Percentiles rank a stretch among this genome's conserved stretches.
Conservation (phyloP, 1,140 invertebrate genomes). For the Homarus americanus region DNA sequence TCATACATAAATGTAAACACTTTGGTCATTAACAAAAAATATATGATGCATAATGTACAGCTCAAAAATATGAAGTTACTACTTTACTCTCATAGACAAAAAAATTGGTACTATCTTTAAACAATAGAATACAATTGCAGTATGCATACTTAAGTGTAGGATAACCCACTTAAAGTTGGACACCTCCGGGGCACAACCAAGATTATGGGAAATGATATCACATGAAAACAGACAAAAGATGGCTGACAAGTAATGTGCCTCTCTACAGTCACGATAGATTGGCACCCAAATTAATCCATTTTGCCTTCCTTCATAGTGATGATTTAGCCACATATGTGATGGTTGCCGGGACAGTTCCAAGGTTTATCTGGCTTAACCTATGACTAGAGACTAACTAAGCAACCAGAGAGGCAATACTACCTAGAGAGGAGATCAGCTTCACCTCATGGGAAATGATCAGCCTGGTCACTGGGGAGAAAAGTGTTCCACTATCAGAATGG, state of each 20-base stretch:
- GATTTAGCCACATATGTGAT: constrained; percentile 3
- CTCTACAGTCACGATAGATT: not conserved
- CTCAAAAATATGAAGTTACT: not conserved
- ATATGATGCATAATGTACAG: not conserved
- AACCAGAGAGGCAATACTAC: constrained; percentile 69
- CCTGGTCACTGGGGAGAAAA: constrained; percentile 69
- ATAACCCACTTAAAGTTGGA: constrained; percentile 42
- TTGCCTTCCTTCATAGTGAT: constrained; percentile 31
- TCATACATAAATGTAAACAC: not conserved
- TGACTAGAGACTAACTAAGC: constrained; percentile 54
- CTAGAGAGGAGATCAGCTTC: constrained; percentile 67
- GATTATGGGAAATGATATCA: not conserved
- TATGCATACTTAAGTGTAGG: constrained; percentile 36
- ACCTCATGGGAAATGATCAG: constrained; percentile 69
- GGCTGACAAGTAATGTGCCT: not conserved
- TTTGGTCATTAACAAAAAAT: not conserved
- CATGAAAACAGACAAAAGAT: constrained; percentile 33
- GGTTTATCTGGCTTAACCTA: constrained; percentile 47
- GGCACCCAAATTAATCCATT: constrained; percentile 1
- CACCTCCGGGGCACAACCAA: constrained; percentile 26
- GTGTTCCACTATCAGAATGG: constrained; percentile 70
- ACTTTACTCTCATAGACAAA: constrained; percentile 18
- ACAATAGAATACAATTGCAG: constrained; percentile 20
- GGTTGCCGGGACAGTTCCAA: constrained; percentile 10
- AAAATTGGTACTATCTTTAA: constrained; percentile 18